Evolutionary conservation across 2,888 invertebrate genomes (phyloP), one percentile per base, ranked within the genome.

Genomic region (Calameuta pallipes): DNA sequence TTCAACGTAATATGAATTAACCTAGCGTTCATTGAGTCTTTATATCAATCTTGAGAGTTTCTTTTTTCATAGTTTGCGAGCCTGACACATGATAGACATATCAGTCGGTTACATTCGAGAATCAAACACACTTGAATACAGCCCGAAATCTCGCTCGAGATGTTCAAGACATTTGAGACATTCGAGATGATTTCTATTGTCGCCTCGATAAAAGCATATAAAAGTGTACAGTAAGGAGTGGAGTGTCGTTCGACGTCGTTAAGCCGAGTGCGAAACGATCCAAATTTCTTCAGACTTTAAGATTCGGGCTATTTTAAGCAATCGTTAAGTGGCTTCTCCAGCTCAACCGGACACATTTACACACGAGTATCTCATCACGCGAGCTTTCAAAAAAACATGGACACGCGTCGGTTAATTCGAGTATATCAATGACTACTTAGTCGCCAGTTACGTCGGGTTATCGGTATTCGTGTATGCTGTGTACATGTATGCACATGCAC

Each of bases 271-370:
- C 56, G 23, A 56, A 56, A 56, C 2, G 56, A 56, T 56, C 56
- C 0, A 23, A 56, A 56, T 23, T 56, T 56, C 56, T 56, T 56
- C 9, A 56, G 56, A 9, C 56, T 41, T 56, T 9, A 56, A 77
- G 73, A 74, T 79, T 82, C 82, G 74, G 85, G 86, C 85, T 86
- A 86, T 86, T 86, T 86, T 84, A 84, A 85, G 86, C 86, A 81
- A 86, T 85, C 86, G 86, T 86, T 86, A 86, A 86, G 86, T 86
- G 84, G 82, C 82, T 75, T 78, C 79, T 74, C 75, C 70, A 23
- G 75, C 81, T 79, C 77, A 79, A 77, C 76, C 82, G 80, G 81
- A 78, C 82, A 80, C 82, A 79, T 84, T 80, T 84, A 82, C 81
- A 80, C 81, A 71, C 69, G 33, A 30, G 77, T 78, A 80, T 81